A percentile compares a stretch with the other conserved stretches of the same genome.
Evolutionary conservation across 2,888 invertebrate genomes (phyloP).

Genomic region (Copidosoma aretas): DNA sequence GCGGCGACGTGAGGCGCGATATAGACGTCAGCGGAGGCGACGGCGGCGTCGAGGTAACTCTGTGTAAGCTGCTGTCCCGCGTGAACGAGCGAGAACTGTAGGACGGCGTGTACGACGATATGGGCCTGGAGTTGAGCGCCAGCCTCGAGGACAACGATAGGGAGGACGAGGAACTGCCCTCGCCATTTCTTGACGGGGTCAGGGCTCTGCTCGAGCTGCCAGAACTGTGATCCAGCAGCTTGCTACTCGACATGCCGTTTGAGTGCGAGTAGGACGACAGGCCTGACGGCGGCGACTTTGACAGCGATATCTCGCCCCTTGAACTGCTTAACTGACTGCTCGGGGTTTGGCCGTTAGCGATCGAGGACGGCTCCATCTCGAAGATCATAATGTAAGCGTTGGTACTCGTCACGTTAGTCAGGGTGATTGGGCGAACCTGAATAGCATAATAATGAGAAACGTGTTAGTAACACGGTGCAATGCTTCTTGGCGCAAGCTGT

Average conservation of each 20-base stretch:
- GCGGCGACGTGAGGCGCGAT: conserved; percentile 4
- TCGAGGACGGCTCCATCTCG: conserved; percentile 69
- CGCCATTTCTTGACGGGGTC: conserved; percentile 22
- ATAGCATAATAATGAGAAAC: neutral
- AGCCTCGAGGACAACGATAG: no score
- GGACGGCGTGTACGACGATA: no score
- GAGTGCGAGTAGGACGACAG: conserved; percentile 16
- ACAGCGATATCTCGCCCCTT: conserved; percentile 14
- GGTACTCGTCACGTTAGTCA: conserved; percentile 79
- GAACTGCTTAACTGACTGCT: conserved; percentile 16
- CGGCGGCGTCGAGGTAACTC: conserved; percentile 15
- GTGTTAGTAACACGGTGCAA: no score
- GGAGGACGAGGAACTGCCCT: conserved; percentile 39
- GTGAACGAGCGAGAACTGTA: neutral
- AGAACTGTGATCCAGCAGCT: conserved; percentile 14
- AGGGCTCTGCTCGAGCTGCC: conserved; percentile 14
- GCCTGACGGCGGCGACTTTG: neutral
- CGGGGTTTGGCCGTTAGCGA: conserved; percentile 17
- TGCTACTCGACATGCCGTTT: conserved; percentile 34
- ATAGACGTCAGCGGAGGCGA: conserved; percentile 21
- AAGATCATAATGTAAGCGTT: conserved; percentile 95
- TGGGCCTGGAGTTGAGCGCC: no score
- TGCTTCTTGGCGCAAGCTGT: no score
- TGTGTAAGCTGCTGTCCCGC: neutral
- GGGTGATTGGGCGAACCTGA: conserved; percentile 73